Evolutionary conservation across 2,888 invertebrate species (phyloP), one percentile per base, ranked within the genome.

Genomic region (Eucera pruinosa): DNA sequence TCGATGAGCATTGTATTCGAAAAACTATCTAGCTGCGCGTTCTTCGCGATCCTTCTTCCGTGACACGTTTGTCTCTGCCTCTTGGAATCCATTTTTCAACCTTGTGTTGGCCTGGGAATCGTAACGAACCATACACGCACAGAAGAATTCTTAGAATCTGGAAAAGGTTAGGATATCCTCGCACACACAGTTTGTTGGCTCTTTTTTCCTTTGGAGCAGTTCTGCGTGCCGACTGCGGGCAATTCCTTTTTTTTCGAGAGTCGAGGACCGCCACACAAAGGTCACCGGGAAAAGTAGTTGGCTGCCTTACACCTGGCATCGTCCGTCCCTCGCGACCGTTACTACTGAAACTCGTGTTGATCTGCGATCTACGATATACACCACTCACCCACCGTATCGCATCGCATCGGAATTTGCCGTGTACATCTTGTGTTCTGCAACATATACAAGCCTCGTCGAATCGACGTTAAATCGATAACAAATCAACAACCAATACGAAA

Each of bases 261-360:
- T 25, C 27, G 48, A 50, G n/a, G 25, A 25, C 25, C 48, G 25
- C 23, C 5, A 2, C 5, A 2, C 43, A 43, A 68, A 68, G 68
- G 58, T 68, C 68, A 23, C 33, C 20, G 33, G 33, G 54, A 61
- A 48, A 73, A 50, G 41, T 58, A 60, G 43, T 50, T 33, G 58
- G 25, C 58, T 57, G 25, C 48, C 58, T 69, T 52, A 54, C 64
- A 69, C 64, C 74, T 74, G 74, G 69, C 58, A 55, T 11, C 36
- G 18, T 33, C n/a, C 39, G 33, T 57, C 33, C 54, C 11, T 18
- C 36, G 20, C 54, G 39, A 20, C 20, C 47, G 36, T 20, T 11
- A 36, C 27, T 13, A 15, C 18, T 1, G 48, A 48, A 41, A 43
- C 55, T 23, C 30, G 3, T 0, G 4, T n/a, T 13, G 20, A 15